Conservation (phyloP, 1,140 invertebrate genomes). For the Cyclina sinensis region DNA sequence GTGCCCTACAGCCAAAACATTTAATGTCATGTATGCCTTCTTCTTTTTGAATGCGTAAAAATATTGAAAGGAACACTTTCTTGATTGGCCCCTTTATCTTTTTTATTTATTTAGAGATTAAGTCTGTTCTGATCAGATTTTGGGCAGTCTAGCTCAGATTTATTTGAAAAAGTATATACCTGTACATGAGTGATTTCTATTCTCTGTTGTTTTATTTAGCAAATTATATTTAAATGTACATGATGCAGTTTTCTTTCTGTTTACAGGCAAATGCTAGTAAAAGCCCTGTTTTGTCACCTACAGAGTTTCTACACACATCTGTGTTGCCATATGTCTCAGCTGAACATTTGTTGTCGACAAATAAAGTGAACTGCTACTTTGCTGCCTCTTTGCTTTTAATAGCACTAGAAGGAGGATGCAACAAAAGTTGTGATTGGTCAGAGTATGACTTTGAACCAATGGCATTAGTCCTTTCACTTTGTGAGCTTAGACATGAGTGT, state of each 20-base stretch:
- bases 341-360: background rate
- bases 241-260: background rate
- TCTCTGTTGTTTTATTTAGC: no score
- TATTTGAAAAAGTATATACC: no score
- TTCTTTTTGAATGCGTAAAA: no score
- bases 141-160: no score
- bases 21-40: no score
- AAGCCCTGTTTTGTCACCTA: background rate
- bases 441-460: conserved; percentile 41
- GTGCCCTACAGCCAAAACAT: no score
- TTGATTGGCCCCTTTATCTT: no score
- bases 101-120: no score
- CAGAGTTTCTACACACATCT: conserved; percentile 10
- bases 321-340: background rate
- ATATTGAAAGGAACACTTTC: no score
- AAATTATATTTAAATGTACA: background rate
- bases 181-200: no score
- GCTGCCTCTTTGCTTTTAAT: background rate
- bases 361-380: conserved; percentile 4
- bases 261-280: background rate
- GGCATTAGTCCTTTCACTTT: conserved; percentile 29
- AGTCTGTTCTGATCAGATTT: no score
- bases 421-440: conserved; percentile 41
- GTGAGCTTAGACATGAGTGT: conserved; percentile 22
- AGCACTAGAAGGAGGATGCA: background rate